Conservation (phyloP, 2,888 invertebrate species). For the Gymnosoma rotundatum region DNA sequence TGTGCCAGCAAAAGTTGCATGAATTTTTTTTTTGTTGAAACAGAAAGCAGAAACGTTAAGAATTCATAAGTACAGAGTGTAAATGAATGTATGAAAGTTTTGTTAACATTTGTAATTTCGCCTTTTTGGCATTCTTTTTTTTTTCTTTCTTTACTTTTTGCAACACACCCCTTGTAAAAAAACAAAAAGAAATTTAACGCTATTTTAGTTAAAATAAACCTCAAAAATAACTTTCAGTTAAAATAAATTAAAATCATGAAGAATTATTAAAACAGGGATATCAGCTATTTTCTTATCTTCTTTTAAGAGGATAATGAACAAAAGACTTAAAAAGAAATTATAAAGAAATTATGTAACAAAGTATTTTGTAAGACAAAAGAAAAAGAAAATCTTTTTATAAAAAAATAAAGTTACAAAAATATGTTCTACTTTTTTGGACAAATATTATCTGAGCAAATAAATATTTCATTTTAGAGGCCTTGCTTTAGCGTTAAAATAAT, state of each 20-base stretch:
- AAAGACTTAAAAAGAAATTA: background rate
- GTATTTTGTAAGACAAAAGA: background rate
- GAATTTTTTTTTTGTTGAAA: conserved; percentile 18
- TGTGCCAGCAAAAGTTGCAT: conserved; percentile 12
- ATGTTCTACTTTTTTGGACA: conserved; percentile 1
- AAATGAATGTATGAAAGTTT: conserved; percentile 4
- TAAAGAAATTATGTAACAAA: conserved; percentile 21
- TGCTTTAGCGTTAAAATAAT: background rate
- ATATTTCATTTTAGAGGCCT: conserved; percentile 1
- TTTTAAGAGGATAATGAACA: conserved; percentile 38
- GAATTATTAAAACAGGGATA: background rate
- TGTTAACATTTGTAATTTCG: conserved; percentile 38
- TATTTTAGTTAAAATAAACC: conserved; percentile 32
- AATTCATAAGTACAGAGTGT: conserved; percentile 8
- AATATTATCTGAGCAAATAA: background rate
- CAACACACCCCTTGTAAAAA: conserved; percentile 9
- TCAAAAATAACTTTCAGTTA: conserved; percentile 22
- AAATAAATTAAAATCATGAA: conserved; percentile 27
- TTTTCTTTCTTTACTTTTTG: background rate
- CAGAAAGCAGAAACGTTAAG: conserved; percentile 24
- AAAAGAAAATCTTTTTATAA: background rate
- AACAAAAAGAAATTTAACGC: conserved; percentile 48
- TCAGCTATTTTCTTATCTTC: conserved; percentile 36
- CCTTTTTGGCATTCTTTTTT: background rate
- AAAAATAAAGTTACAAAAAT: background rate